Evolutionary conservation across 2,113 vertebrate species (phyloP), one percentile per base, ranked within the genome.

Genomic region (Actinemys pallida): DNA sequence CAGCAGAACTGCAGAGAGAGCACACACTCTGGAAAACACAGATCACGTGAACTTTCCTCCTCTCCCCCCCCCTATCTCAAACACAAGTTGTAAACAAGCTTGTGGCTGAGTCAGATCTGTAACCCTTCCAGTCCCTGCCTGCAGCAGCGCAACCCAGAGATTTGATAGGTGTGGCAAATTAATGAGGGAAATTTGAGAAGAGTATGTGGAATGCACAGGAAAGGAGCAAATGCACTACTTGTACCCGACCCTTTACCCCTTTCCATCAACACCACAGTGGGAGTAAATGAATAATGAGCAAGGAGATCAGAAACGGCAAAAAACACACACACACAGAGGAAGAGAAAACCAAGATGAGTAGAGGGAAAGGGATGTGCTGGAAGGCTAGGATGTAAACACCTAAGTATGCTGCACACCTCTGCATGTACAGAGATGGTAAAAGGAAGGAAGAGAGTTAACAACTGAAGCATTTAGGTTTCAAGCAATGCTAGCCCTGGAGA

Each of bases 71-170:
- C 91, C 93, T 93, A 95, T 95, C 94, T 96, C 93, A 91, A 96
- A 88, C 62, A 52, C 83, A 96, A 98, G 97, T 98, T 98, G 97
- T 98, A 98, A 98, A 98, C 97, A 98, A 98, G 95, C 97, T 94
- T 94, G 96, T 87, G 95, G 96, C 92, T 96, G 88, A 97, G 96
- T 94, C 92, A 93, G 93, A 90, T 53, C 87, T 86, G 89, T 96
- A 96, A 93, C 75, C 95, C 91, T 84, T 96, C 83, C 56, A 76
- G 92, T 89, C 86, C 87, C 89, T 52, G 88, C 85, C 56, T 97
- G 72, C 59, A 56, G 81, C 76, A 90, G 75, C 47, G 45, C 29
- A 86, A 69, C 53, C 54, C 19, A 83, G n/a, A 47, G 85, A 87
- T 19, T 9, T 19, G 45, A 86, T 8, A 25, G 45, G 24, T 25